Percentiles rank a stretch among this genome's conserved stretches.
phyloP scores from a whole-genome alignment of 2,888 invertebrate species.

The Cephus rjabovi region DNA sequence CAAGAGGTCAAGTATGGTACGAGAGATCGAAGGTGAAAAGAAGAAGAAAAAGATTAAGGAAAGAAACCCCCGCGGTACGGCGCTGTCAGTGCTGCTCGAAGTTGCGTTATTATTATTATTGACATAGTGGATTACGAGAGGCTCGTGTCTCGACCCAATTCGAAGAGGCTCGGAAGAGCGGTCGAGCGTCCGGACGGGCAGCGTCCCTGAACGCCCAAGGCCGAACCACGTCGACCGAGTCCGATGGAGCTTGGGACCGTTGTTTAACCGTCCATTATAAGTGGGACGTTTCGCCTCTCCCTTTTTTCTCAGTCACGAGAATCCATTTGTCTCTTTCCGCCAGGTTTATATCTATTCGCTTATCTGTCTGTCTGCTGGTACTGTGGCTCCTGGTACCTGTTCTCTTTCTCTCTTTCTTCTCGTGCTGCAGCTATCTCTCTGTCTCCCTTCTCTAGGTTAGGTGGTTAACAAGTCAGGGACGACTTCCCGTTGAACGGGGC shows the following conservation, averaged over 20 bases:
- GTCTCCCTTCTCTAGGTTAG: background rate
- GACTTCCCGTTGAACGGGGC: background rate
- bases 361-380: background rate
- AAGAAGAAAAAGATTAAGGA: constrained; percentile 20
- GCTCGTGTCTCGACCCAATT: constrained; percentile 51
- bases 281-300: background rate
- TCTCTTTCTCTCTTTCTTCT: too few relatives aligned
- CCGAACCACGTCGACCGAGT: constrained; percentile 22
- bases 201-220: constrained; percentile 52
- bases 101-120: constrained; percentile 27
- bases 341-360: background rate
- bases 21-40: background rate
- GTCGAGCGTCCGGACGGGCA: constrained; percentile 34
- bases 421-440: background rate
- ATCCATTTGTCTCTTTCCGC: background rate
- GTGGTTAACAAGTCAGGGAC: background rate
- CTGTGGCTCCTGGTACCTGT: background rate
- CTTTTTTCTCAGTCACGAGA: background rate
- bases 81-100: constrained; percentile 8
- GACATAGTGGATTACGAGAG: constrained; percentile 26
- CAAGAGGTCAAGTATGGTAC: too few relatives aligned
- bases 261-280: background rate
- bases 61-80: constrained; percentile 26
- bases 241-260: background rate
- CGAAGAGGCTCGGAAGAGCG: constrained; percentile 45